Evolutionary conservation across 2,113 vertebrate genomes (phyloP).

Genomic region (Phocoena sinus): DNA sequence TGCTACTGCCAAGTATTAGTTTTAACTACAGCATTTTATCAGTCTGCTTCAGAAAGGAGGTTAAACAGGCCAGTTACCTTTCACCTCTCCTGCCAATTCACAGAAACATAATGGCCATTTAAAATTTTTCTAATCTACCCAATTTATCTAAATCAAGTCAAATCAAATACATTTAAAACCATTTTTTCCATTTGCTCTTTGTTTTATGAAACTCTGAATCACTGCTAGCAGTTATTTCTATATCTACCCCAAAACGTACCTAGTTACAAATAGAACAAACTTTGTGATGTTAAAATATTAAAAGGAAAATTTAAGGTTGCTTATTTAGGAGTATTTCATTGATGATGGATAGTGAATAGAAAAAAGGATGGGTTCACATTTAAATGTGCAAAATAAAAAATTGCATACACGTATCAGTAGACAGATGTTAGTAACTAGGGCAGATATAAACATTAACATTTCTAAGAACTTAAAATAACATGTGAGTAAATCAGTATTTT

Average conservation of each 20-base stretch:
- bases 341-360: not conserved
- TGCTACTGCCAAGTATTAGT: not conserved
- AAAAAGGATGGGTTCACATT: not conserved
- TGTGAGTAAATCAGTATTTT: not conserved
- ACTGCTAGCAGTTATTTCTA: not conserved
- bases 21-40: not conserved
- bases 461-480: not conserved
- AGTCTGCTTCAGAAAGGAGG: not conserved
- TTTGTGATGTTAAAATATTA: not conserved
- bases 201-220: not conserved
- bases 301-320: not conserved
- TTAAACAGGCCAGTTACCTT: not conserved
- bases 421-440: not conserved
- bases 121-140: not conserved
- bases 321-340: not conserved
- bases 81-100: not conserved
- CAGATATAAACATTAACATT: not conserved
- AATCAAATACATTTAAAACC: not conserved
- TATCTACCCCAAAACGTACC: fast-evolving
- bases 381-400: not conserved
- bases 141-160: slow-evolving; percentile 1
- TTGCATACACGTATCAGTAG: not conserved
- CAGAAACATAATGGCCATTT: not conserved
- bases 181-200: not conserved
- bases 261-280: not conserved